Base-by-base conservation (phyloP, 1,140 invertebrate species). In the silkworm (Bombyx mori) region DNA sequence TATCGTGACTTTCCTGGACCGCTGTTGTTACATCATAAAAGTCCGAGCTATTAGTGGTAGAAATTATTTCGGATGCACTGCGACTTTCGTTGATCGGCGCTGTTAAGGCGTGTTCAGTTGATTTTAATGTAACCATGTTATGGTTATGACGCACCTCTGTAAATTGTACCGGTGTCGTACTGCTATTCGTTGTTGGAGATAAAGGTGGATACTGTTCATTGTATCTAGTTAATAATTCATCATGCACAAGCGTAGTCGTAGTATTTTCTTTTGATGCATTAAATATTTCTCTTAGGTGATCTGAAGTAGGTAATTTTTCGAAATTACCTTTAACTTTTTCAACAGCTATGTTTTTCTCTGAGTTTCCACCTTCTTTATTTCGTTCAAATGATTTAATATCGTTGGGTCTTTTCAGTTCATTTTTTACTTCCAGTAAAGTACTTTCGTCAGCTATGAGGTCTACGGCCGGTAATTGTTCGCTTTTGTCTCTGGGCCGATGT, bases 391-490 rank as follows among this genome's bases (percentile, higher is more conserved):
- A 9, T 54, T 54, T 54, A 8, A 61, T 61, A 52, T 63, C 53
- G 59, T 69, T 68, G 4, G 57, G 51, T 56, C 56, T 64, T 54
- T 61, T 69, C 26, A 63, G 50, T 22, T 77, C 66, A 51, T 66
- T 62, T 64, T 61, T 76, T 46, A 76, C 56, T 65, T 74, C 66
- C 8, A 71, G 60, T 51, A 65, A 45, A 52, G 71, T 57, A 54
- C 75, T 79, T 47, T 74, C 75, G 56, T 71, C 69, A 50, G 58
- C 69, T n/a, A 58, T 56, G 8, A 79, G 63, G 58, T 77, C 75
- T 54, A 60, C 12, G 18, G 44, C 22, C 46, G 54, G 22, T 3
- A 18, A 54, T 53, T 26, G 60, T 58, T 45, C 58, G 10, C 56
- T 52, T 44, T 42, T 56, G 12, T 48, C 47, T n/a, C 26, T 49